Conservation (phyloP, 2,888 invertebrate genomes). For the Linnaemya tessellans region DNA sequence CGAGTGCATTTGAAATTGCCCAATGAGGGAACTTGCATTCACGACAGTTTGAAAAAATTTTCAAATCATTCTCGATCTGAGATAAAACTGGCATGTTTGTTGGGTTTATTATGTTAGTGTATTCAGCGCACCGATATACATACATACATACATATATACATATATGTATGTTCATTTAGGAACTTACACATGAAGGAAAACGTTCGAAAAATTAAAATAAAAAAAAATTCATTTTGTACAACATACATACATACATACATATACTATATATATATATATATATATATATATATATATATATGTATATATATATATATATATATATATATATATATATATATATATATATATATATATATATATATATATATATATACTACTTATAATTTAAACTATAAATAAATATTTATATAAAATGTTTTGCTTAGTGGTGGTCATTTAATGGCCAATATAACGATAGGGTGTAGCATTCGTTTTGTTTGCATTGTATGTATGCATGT, state of each 20-base stretch:
- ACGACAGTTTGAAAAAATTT: too few relatives aligned
- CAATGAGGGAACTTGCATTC: too few relatives aligned
- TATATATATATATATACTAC: constrained; percentile 26
- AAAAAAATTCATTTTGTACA: constrained; percentile 29
- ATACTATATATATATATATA: background rate
- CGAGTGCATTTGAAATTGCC: too few relatives aligned
- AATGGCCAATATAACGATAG: constrained; percentile 62
- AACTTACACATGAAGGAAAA: constrained; percentile 34
- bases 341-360: constrained; percentile 33
- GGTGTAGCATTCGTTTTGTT: constrained; percentile 26
- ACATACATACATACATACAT: background rate
- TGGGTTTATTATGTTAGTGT: background rate
- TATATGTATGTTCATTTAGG: background rate
- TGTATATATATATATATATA: background rate
- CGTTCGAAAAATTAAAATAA: constrained; percentile 46
- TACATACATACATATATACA: background rate
- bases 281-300: constrained; percentile 32
- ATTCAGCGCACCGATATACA: background rate
- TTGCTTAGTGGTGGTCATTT: constrained; percentile 68
- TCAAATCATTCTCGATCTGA: too few relatives aligned
- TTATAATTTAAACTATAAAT: constrained; percentile 44
- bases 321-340: constrained; percentile 7
- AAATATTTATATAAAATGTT: constrained; percentile 52
- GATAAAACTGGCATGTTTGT: background rate
- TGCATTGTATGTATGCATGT: constrained; percentile 25